A percentile compares a stretch with the other conserved stretches of the same genome.
Conservation (phyloP, 2,888 invertebrate species). For the Lissonota sp. region DNA sequence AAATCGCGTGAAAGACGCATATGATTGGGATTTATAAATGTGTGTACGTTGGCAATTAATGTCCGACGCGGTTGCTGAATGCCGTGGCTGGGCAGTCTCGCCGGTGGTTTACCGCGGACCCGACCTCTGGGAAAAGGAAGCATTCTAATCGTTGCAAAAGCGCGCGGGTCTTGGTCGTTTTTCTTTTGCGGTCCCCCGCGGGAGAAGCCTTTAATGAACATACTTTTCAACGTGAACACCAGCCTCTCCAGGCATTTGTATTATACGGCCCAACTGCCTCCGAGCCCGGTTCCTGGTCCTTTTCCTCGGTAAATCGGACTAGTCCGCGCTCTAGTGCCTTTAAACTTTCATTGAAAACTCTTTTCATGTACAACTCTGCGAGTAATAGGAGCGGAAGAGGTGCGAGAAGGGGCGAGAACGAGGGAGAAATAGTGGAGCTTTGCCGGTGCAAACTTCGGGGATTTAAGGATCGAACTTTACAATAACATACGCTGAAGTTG, state of each 20-base stretch:
- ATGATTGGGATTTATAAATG: slow-evolving; percentile 41
- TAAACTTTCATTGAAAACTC: slow-evolving; percentile 61
- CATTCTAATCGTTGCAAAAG: slow-evolving; percentile 55
- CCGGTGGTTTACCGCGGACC: slow-evolving; percentile 46
- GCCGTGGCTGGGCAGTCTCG: slow-evolving; percentile 28
- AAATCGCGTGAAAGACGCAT: neutral
- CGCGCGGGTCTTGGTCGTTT: slow-evolving; percentile 7
- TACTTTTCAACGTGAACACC: slow-evolving; percentile 41
- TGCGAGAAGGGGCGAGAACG: slow-evolving; percentile 35
- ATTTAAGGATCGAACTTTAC: slow-evolving; percentile 55
- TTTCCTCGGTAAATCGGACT: slow-evolving; percentile 14
- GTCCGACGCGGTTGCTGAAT: slow-evolving; percentile 18
- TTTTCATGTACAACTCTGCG: slow-evolving; percentile 1
- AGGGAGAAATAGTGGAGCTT: slow-evolving; percentile 15
- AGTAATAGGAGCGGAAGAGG: slow-evolving; percentile 18
- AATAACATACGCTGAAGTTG: slow-evolving; percentile 53
- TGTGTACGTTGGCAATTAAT: slow-evolving; percentile 48
- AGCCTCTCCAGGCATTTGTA: neutral
- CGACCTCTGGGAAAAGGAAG: slow-evolving; percentile 23
- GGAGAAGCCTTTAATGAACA: slow-evolving; percentile 50
- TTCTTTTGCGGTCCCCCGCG: neutral
- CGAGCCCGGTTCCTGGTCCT: neutral
- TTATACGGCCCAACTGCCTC: neutral
- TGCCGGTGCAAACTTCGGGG: slow-evolving; percentile 52
- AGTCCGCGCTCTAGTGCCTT: slow-evolving; percentile 37